Evolutionary conservation across 2,888 invertebrate species (phyloP), one percentile per base, ranked within the genome.

Genomic region (Autographa pulchrina): DNA sequence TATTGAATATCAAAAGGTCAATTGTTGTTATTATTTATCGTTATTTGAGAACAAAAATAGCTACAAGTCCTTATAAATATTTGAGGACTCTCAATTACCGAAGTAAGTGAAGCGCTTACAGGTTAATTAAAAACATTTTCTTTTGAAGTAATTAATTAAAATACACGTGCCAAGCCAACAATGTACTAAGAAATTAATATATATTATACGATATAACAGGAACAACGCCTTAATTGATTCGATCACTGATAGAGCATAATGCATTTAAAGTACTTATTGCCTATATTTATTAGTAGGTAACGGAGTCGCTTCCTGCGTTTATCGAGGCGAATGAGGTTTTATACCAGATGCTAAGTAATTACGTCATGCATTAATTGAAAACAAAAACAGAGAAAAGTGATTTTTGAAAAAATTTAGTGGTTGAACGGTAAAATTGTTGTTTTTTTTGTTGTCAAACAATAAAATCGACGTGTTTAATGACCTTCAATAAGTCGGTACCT

Each of bases 151-250:
- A 67, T 56, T 67, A 31, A 67, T 56, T 80, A 63, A 35, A 76
- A 79, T 66, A 62, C 67, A 78, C 61, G 38, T 41, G 60, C 31
- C 20, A 38, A 16, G 60, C 31, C 20, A 38, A 16, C 13, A n/a
- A 60, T 16, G n/a, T 58, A 32, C 65, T 52, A 6, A 64, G 63
- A 62, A 48, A 59, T 67, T 59, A 69, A 71, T 70, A 5, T 66
- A 80, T 35, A 32, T 3, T 43, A 43, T 78, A 68, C 48, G 52
- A 64, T 48, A 25, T 52, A 75, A 72, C 72, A 78, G 76, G 72
- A 81, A 81, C 75, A 72, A 68, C 71, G 72, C 75, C 81, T 64
- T 78, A 83, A 82, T 70, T 81, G 84, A 76, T 83, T 83, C 72
- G 83, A 80, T 83, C 83, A 78, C 62, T 75, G 78, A 75, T 81